A percentile compares a stretch with the other conserved stretches of the same genome.
Conservation (phyloP, 2,113 vertebrate genomes). For the Gallinago paraguaiae region DNA sequence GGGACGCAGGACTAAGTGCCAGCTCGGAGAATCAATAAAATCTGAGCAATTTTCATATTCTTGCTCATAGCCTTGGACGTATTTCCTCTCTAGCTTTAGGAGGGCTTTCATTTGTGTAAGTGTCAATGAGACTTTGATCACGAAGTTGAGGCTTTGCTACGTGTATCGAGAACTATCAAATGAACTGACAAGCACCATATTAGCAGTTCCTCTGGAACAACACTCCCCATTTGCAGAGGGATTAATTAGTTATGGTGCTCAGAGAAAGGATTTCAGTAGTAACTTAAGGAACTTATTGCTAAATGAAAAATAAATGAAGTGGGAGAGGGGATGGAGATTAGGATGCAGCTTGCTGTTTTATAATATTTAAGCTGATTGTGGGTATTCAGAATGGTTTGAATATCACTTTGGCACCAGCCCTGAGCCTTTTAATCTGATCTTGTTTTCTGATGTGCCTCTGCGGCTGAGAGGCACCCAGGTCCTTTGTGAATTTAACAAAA, state of each 20-base stretch:
- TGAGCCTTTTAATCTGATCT: not conserved
- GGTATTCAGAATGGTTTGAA: not conserved
- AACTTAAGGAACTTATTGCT: slow-evolving; percentile 24
- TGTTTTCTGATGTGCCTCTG: not conserved
- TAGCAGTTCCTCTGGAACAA: not conserved
- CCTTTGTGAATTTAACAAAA: not conserved
- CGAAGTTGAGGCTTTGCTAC: not conserved
- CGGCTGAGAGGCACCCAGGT: not conserved
- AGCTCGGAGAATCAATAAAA: not conserved
- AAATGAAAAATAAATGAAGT: slow-evolving; percentile 17
- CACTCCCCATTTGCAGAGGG: not conserved
- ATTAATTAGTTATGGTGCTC: slow-evolving; percentile 30
- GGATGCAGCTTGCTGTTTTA: not conserved
- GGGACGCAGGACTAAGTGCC: not conserved
- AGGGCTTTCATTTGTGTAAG: not conserved
- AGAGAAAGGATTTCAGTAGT: not conserved
- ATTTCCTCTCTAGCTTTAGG: not conserved
- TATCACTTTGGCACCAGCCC: not conserved
- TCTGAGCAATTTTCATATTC: not conserved
- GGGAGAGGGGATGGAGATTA: not conserved
- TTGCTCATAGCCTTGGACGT: not conserved
- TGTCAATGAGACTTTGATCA: not conserved
- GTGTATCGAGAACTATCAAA: not conserved
- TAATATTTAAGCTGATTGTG: slow-evolving; percentile 12
- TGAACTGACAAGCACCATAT: not conserved